Percentiles rank a stretch among this genome's conserved stretches.
Evolutionary conservation across 2,888 invertebrate species (phyloP).

Genomic region (Thymelicus acteon): DNA sequence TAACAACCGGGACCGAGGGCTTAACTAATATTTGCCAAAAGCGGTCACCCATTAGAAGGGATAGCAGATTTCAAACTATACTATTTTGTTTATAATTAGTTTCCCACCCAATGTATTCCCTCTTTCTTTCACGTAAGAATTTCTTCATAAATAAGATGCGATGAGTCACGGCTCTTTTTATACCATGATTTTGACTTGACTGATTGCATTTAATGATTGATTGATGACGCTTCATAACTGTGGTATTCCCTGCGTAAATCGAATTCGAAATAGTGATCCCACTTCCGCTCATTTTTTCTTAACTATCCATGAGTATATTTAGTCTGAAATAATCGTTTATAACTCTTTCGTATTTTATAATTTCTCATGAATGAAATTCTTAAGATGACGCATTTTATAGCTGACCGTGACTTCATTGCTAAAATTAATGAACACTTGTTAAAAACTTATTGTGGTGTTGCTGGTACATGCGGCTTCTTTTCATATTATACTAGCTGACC

Average conservation of each 20-base stretch:
- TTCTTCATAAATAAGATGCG: slow-evolving; percentile 13
- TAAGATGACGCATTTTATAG: slow-evolving; percentile 45
- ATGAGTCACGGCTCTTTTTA: slow-evolving; percentile 16
- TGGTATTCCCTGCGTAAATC: slow-evolving; percentile 19
- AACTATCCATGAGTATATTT: background rate
- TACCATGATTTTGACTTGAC: slow-evolving; percentile 22
- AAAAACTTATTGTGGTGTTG: no score
- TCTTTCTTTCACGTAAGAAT: background rate
- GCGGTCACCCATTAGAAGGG: no score
- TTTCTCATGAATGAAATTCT: slow-evolving; percentile 16
- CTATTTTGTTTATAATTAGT: background rate
- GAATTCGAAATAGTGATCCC: slow-evolving; percentile 26
- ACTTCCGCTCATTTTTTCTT: slow-evolving; percentile 14
- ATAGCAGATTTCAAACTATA: background rate
- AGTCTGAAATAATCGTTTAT: slow-evolving; percentile 21
- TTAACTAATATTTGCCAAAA: no score
- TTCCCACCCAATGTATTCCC: background rate
- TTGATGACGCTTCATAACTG: slow-evolving; percentile 32
- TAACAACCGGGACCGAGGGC: no score
- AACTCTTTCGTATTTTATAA: background rate
- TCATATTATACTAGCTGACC: no score
- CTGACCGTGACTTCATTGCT: background rate
- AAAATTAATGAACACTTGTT: background rate
- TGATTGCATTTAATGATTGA: slow-evolving; percentile 38
- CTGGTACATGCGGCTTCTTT: no score